Base-by-base conservation (phyloP, 1,140 invertebrate genomes). In the Matsumurasca onukii region DNA sequence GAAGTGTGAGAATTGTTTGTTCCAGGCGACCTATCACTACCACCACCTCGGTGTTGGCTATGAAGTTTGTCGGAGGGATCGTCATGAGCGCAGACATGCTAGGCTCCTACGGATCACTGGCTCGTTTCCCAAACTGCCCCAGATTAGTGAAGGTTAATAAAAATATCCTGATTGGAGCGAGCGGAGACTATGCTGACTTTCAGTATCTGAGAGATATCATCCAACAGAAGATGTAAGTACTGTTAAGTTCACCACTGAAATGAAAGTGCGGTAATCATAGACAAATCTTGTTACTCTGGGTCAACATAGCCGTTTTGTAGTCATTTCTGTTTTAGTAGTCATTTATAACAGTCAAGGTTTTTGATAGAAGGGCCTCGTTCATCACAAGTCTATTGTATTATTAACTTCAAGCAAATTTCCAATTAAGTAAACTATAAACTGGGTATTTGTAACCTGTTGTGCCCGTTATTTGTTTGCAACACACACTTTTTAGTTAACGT, bases 101-200 rank as follows among this genome's bases (percentile, higher is more conserved):
- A 0, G 95, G 90, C 3, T 97, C 94, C 0, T 98, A 98, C 80
- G 97, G 97, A 13, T 93, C 91, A 0, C 79, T 98, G 67, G 93
- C 94, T 0, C 84, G 94, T 65, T 98, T 89, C 78, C 85, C 92
- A 62, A 88, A 94, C 80, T 88, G 92, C 70, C 86, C 91, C 0
- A 84, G 97, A 73, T 82, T 98, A 1, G 80, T 93, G 70, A 91
- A 92, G 82, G 90, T 98, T 0, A 98, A 98, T 78, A 85, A 95
- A 49, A 88, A 90, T 67, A 95, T 92, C n/a, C 82, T 98, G 31
- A 78, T 98, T 25, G 95, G 92, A 9, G 90, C 89, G 70, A 88
- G 91, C 71, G 97, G 97, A 15, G 97, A 99, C 82, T 97, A 94
- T 80, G 96, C 94, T 24, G 97, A 99, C 81, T 98, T 88, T 78